Base-by-base conservation (phyloP, 2,797 vertebrate genomes). In the Sorex maritimensis region DNA sequence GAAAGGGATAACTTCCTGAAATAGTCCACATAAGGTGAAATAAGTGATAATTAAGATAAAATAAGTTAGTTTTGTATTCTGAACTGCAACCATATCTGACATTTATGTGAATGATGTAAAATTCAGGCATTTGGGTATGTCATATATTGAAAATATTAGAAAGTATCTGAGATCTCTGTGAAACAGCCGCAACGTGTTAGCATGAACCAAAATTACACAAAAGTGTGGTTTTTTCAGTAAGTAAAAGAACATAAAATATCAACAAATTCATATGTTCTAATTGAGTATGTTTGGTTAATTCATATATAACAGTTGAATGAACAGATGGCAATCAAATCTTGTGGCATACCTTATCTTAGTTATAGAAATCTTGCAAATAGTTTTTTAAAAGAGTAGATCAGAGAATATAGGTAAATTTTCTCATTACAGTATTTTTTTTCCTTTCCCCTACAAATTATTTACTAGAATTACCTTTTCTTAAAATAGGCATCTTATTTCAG, bases 351-450 rank as follows among this genome's bases (percentile, higher is more conserved):
- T 90, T 90, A 17, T 34, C 13, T 86, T 72, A 28, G 26, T 69
- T n/a, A 58, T 85, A 78, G 79, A 86, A 81, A 72, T 91, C 68
- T 89, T n/a, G 44, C 28, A 26, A 91, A 61, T 71, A 30, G 6
- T 81, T 81, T 83, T 81, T 94, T 58, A 81, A 95, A 88, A 90
- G 44, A 72, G 86, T 80, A 28, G 34, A 52, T 24, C 72, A 82
- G 44, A 79, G 30, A 58, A 49, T 34, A 84, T n/a, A 88, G 46
- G 21, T 78, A 21, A 61, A 75, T 65, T 89, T 74, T 92, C 28
- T 92, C 46, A 61, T 94, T 88, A 80, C 10, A 58, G 26, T 71
- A 5, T 67, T 34, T 94, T 95, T 93, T 93, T 30, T 44, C n/a
- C 23, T 9, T 67, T 61, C 75, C 23, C 79, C 46, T 84, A 94